A percentile compares a stretch with the other conserved stretches of the same genome.
Evolutionary conservation across 1,140 invertebrate species (phyloP).

Genomic region (Radopholus similis): DNA sequence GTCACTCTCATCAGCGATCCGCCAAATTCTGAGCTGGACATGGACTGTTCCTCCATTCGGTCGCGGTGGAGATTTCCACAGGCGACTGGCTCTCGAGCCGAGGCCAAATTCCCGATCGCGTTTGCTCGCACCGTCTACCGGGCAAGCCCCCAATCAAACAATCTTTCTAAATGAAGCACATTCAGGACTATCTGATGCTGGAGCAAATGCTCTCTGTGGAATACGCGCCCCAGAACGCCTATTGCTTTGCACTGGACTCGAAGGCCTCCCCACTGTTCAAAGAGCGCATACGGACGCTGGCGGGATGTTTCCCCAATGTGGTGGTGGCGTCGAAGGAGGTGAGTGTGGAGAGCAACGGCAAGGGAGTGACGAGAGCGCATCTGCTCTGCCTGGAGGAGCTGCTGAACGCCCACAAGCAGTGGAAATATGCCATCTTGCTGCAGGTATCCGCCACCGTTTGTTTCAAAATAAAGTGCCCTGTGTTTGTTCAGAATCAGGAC

Average conservation of each 20-base stretch:
- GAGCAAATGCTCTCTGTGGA: conserved; percentile 34
- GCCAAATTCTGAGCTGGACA: no score
- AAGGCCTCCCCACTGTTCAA: conserved; percentile 33
- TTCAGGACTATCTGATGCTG: conserved; percentile 43
- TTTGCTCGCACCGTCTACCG: conserved; percentile 35
- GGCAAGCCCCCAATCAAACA: conserved; percentile 2
- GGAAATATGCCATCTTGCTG: conserved; percentile 28
- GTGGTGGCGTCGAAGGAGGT: conserved; percentile 21
- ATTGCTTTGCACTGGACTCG: conserved; percentile 35
- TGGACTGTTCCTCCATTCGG: conserved; percentile 9
- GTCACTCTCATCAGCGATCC: no score
- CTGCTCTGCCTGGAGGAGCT: conserved; percentile 25
- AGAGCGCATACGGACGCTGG: conserved; percentile 13
- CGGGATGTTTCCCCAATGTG: conserved; percentile 36
- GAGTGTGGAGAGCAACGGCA: conserved; percentile 22
- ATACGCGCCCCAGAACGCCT: conserved; percentile 35
- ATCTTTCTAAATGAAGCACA: neutral
- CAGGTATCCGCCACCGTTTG: no score
- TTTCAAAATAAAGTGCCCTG: no score
- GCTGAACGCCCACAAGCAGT: neutral
- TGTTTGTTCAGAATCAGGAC: no score
- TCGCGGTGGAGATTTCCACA: conserved; percentile 15
- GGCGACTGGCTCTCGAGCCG: neutral
- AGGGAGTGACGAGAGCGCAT: conserved; percentile 26
- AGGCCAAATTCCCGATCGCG: conserved; percentile 28